Evolutionary conservation across 1,140 invertebrate genomes (phyloP).

Genomic region (Drosophila athabasca): DNA sequence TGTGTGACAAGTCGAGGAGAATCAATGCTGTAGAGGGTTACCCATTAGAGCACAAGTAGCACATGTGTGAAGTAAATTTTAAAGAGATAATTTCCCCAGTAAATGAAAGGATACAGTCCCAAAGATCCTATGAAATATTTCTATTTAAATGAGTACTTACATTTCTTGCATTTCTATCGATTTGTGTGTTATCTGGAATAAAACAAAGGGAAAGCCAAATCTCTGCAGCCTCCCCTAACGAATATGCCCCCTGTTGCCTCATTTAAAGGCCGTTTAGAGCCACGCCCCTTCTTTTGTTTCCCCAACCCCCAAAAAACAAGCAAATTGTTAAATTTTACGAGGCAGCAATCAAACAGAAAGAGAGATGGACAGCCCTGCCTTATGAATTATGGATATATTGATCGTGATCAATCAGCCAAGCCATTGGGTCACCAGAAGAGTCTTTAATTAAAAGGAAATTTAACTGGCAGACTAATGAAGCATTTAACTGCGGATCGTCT

Average conservation of each 20-base stretch:
- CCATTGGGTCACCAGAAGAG: constrained; percentile 25
- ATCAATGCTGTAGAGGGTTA: too few relatives aligned
- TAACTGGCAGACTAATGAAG: constrained; percentile 50
- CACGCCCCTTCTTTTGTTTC: constrained; percentile 17
- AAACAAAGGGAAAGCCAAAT: too few relatives aligned
- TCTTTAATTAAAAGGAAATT: constrained; percentile 44
- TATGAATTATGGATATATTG: constrained; percentile 58
- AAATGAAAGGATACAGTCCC: too few relatives aligned
- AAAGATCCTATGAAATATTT: too few relatives aligned
- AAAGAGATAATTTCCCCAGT: too few relatives aligned
- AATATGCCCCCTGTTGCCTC: not conserved
- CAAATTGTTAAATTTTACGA: constrained; percentile 52
- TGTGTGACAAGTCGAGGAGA: too few relatives aligned
- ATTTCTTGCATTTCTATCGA: too few relatives aligned
- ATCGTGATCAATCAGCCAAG: constrained; percentile 62
- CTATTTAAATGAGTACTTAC: too few relatives aligned
- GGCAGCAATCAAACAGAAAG: constrained; percentile 26
- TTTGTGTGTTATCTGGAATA: too few relatives aligned
- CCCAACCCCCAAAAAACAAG: constrained; percentile 20
- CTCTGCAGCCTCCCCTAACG: too few relatives aligned
- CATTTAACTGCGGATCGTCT: constrained; percentile 1
- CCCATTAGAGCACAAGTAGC: too few relatives aligned
- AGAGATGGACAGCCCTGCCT: not conserved
- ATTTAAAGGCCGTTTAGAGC: not conserved
- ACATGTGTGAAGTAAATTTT: too few relatives aligned